Conservation (phyloP, 2,113 vertebrate species). For the Ursus arctos region DNA sequence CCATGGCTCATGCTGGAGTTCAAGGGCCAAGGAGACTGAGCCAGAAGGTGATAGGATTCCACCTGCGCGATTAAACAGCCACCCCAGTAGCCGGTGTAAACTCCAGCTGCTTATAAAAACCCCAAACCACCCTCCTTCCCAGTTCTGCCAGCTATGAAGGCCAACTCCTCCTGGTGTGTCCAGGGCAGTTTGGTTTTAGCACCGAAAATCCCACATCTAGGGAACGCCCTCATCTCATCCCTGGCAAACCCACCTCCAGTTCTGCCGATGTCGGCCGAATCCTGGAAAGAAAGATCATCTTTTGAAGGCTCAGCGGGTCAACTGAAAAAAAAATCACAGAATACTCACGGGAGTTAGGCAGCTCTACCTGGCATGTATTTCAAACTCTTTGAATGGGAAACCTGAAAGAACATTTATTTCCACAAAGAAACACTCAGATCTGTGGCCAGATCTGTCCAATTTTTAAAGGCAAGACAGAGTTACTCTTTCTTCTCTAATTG, state of each 20-base stretch:
- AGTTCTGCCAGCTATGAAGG: background rate
- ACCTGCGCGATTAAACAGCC: background rate
- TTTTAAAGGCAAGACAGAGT: conserved; percentile 45
- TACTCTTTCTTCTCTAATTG: background rate
- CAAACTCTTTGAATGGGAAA: conserved; percentile 1
- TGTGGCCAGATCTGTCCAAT: background rate
- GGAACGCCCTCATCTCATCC: background rate
- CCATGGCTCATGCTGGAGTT: background rate
- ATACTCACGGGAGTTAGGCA: background rate
- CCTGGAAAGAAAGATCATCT: background rate
- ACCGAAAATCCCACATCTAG: background rate
- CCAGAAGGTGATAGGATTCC: background rate
- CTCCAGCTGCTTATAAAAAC: background rate
- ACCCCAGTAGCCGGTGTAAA: background rate
- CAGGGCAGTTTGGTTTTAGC: background rate
- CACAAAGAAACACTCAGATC: background rate
- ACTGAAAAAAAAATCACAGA: background rate
- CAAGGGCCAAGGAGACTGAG: background rate
- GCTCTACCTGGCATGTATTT: background rate
- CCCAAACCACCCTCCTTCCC: background rate
- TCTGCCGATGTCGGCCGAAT: background rate
- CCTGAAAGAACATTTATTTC: background rate
- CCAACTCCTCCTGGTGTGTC: background rate
- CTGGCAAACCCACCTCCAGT: background rate
- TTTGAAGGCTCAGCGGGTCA: background rate